Evolutionary conservation across 2,888 invertebrate genomes (phyloP).

Genomic region (Eristalinus aeneus): DNA sequence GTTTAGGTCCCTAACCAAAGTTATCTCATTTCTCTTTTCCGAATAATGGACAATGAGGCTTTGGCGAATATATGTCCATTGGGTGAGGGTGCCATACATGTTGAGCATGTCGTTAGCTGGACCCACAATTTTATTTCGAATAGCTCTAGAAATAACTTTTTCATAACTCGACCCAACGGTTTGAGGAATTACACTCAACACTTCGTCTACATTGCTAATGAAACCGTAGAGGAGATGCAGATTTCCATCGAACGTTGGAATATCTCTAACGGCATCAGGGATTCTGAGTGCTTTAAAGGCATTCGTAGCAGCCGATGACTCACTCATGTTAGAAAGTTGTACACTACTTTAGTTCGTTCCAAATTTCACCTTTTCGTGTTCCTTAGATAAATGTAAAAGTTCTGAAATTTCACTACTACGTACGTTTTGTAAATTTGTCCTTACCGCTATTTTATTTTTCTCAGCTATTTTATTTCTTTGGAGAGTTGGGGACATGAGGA

Average conservation of each 20-base stretch:
- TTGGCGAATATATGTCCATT: constrained; percentile 19
- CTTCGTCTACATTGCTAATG: not conserved
- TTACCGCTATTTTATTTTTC: too few species aligned
- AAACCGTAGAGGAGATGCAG: not conserved
- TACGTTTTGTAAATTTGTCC: too few species aligned
- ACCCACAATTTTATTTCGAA: constrained; percentile 53
- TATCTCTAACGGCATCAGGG: not conserved
- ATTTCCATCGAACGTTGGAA: not conserved
- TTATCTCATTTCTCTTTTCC: constrained; percentile 34
- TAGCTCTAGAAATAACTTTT: constrained; percentile 24
- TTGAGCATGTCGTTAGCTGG: constrained; percentile 49
- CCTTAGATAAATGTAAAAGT: too few species aligned
- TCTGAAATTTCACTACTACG: too few species aligned
- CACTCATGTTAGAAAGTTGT: too few species aligned
- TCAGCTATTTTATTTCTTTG: too few species aligned
- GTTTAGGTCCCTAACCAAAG: constrained; percentile 20
- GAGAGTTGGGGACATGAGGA: too few species aligned
- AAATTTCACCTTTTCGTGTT: too few species aligned
- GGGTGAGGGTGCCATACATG: constrained; percentile 35
- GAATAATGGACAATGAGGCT: constrained; percentile 29
- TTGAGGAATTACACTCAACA: not conserved
- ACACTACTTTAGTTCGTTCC: too few species aligned
- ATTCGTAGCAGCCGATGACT: not conserved
- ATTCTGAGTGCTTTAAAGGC: not conserved
- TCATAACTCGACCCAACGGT: not conserved